phyloP scores from a whole-genome alignment of 2,797 vertebrate genomes.

The Acanthis flammea region DNA sequence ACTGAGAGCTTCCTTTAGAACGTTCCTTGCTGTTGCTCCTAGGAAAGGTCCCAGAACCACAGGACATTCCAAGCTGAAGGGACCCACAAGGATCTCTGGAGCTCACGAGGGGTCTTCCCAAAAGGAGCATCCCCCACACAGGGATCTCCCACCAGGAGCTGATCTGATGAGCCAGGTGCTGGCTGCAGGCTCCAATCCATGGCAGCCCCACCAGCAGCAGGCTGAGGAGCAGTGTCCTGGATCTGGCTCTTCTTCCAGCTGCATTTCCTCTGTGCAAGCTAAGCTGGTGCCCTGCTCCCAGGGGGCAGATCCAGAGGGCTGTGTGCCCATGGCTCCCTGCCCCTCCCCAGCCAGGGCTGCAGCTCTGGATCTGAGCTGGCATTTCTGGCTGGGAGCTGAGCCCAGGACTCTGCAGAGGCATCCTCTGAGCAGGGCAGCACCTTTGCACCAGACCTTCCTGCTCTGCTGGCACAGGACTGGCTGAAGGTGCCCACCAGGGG shows the following conservation, averaged over 20 bases:
- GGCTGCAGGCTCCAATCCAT: not conserved
- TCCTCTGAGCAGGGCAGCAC: not conserved
- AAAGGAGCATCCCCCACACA: not conserved
- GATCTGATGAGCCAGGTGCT: not conserved
- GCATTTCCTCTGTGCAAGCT: not conserved
- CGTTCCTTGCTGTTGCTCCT: not conserved
- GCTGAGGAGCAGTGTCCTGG: not conserved
- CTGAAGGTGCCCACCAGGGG: no score
- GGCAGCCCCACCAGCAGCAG: not conserved
- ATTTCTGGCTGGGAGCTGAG: not conserved
- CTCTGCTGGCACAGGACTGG: not conserved
- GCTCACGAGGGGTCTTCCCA: not conserved
- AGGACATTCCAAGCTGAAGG: not conserved
- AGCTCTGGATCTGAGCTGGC: not conserved
- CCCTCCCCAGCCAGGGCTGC: not conserved
- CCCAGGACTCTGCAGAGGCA: not conserved
- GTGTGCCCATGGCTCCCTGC: not conserved
- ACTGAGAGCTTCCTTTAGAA: not conserved
- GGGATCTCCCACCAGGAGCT: fast-evolving
- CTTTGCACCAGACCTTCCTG: not conserved
- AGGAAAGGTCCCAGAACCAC: not conserved
- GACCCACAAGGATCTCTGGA: fast-evolving
- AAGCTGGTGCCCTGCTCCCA: not conserved
- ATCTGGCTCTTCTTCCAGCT: not conserved
- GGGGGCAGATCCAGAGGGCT: not conserved